Base-by-base conservation (phyloP, 1,140 invertebrate genomes). In the Babylonia areolata region DNA sequence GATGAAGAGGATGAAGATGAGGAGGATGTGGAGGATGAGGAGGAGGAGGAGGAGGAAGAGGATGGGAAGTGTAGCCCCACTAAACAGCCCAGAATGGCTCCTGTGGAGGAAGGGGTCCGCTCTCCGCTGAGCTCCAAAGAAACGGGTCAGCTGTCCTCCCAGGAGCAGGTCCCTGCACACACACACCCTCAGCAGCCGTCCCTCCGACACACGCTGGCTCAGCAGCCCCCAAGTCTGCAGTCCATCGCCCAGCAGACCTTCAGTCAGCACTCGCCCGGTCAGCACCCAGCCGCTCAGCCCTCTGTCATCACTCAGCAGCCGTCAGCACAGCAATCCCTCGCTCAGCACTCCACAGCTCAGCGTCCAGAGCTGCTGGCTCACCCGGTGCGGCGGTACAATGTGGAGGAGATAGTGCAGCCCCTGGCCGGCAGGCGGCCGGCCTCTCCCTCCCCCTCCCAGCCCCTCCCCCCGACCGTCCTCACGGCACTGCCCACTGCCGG, bases 1-100 rank as follows among this genome's bases (percentile, higher is more conserved):
- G 79, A 84, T 42, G 71, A 46, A 51, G 80, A 83, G 42, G 75
- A 46, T 40, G 75, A 80, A 15, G n/a, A 54, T n/a, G 58, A 87
- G 40, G 33, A n/a, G 54, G 46, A 83, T 46, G 46, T 64, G 33
- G 81, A 83, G 69, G 77, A 64, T 20, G 75, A 80, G 40, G 77
- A 40, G 17, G 82, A 71, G 3, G 40, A 33, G 69, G 71, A 73
- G 37, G 80, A 80, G 75, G 84, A 73, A 51, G 39, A 85, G 84
- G 31, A 20, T 42, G 54, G 31, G 0, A 78, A 31, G 31, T 3
- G 35, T 23, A 17, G 20, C 15, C 39, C 51, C 58, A 31, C 77
- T 3, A 85, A 54, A 77, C 37, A 77, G 23, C 37, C 75, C 75
- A 77, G 75, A 28, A n/a, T 23, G 17, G 1, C 40, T 54, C n/a